Evolutionary conservation across 2,888 invertebrate species (phyloP).

Genomic region (Euclidia mi): DNA sequence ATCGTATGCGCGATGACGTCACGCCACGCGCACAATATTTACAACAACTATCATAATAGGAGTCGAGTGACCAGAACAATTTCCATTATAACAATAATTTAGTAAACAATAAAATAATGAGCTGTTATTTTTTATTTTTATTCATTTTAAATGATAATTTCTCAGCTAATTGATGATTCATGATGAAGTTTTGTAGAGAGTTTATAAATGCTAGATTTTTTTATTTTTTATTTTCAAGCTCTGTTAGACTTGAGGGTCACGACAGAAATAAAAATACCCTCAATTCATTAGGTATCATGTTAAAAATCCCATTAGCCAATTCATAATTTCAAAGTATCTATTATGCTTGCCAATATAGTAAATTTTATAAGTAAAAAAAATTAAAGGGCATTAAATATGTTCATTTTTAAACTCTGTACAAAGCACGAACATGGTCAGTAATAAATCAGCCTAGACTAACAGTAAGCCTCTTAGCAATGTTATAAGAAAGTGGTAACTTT

Average conservation of each 20-base stretch:
- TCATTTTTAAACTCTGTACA: conserved; percentile 32
- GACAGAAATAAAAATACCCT: too few relatives aligned
- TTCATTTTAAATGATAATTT: conserved; percentile 50
- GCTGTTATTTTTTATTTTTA: conserved; percentile 49
- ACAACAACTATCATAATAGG: conserved; percentile 76
- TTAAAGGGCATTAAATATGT: not conserved
- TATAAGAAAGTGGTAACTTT: conserved; percentile 78
- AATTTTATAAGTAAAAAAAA: not conserved
- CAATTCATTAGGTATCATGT: too few relatives aligned
- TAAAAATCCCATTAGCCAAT: too few relatives aligned
- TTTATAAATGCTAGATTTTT: conserved; percentile 26
- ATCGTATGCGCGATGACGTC: conserved; percentile 69
- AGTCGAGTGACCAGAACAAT: conserved; percentile 84
- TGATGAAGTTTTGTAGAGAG: conserved; percentile 29
- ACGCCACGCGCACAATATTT: conserved; percentile 67
- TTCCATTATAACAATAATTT: conserved; percentile 75
- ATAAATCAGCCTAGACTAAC: conserved; percentile 63
- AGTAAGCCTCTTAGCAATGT: conserved; percentile 77
- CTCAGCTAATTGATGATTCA: conserved; percentile 46
- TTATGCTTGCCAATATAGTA: too few relatives aligned
- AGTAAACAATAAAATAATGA: conserved; percentile 69
- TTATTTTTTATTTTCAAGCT: not conserved
- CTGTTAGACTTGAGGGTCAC: too few relatives aligned
- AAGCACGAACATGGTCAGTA: conserved; percentile 29
- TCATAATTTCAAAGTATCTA: too few relatives aligned